These are phyloP conservation scores for Gryon sp. DNA, from an alignment of 1,140 invertebrate species.

Conservation along the genomic window DNA sequence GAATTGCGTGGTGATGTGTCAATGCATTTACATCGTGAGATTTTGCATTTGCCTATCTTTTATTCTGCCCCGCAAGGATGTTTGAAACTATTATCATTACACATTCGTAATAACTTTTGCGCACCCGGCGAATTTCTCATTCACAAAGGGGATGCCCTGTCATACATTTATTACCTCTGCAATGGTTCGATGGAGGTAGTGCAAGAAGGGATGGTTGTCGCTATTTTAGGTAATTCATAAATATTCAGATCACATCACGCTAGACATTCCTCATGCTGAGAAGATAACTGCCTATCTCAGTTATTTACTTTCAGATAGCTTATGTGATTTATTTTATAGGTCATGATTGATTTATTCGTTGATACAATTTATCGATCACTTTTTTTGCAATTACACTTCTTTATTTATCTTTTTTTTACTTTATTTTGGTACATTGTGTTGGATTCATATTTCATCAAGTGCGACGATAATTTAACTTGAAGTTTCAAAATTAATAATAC, in stretches of 20 bases:
- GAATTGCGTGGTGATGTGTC: slow-evolving; percentile 96
- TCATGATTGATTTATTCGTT: not conserved
- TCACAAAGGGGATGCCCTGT: slow-evolving; percentile 97
- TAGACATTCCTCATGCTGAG: not conserved
- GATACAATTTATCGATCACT: not conserved
- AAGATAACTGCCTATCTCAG: not conserved
- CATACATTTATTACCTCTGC: slow-evolving; percentile 97
- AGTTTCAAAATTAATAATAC: slow-evolving; percentile 6
- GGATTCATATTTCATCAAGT: too few species aligned
- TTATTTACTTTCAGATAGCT: not conserved
- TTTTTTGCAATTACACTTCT: too few species aligned
- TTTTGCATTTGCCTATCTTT: slow-evolving; percentile 96
- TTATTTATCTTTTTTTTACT: too few species aligned
- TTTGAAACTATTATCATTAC: slow-evolving; percentile 92
- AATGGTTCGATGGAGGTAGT: slow-evolving; percentile 99
- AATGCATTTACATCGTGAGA: slow-evolving; percentile 96
- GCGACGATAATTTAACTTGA: too few species aligned
- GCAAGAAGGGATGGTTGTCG: slow-evolving; percentile 98
- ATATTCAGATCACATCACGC: slow-evolving; percentile 11
- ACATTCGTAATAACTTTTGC: slow-evolving; percentile 95
- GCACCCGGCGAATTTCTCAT: slow-evolving; percentile 98
- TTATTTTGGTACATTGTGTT: not conserved
- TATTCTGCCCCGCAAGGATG: slow-evolving; percentile 95
- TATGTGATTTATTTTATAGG: not conserved
- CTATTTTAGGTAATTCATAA: slow-evolving; percentile 91